Evolutionary conservation across 2,113 vertebrate species (phyloP).

Genomic region (Oryzias celebensis): DNA sequence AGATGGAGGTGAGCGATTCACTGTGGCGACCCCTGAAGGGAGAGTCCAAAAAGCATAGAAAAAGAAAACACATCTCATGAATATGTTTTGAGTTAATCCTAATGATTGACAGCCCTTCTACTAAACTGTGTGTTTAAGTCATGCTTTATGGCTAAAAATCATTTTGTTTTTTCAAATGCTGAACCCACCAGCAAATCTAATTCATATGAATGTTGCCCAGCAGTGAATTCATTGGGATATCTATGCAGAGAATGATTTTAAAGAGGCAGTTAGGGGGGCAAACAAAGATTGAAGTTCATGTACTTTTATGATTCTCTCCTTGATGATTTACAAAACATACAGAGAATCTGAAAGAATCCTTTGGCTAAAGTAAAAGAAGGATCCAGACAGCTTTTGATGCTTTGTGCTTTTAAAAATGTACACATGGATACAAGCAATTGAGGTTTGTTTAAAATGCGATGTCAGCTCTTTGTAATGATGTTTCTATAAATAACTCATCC

Average conservation of each 20-base stretch:
- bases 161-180: constrained; percentile 40
- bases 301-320: constrained; percentile 10
- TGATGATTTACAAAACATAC: constrained; percentile 26
- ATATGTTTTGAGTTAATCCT: no score
- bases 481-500: constrained; percentile 19
- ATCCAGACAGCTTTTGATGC: constrained; percentile 39
- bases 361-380: constrained; percentile 11
- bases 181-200: constrained; percentile 62
- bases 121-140: constrained; percentile 11
- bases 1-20: no score
- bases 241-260: constrained; percentile 63
- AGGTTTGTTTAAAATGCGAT: constrained; percentile 34
- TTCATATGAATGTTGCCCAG: constrained; percentile 46
- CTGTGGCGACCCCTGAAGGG: no score
- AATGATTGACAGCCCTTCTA: neutral
- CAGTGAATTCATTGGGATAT: constrained; percentile 56
- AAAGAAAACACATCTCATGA: no score
- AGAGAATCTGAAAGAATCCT: constrained; percentile 29
- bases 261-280: constrained; percentile 9
- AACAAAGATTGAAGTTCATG: constrained; percentile 19
- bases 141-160: constrained; percentile 25
- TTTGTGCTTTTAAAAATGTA: constrained; percentile 14
- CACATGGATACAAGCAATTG: constrained; percentile 19
- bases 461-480: constrained; percentile 39
- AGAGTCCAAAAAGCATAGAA: no score